Evolutionary conservation across 2,113 vertebrate genomes (phyloP), one percentile per base, ranked within the genome.

Genomic region (Pelusios castaneus): DNA sequence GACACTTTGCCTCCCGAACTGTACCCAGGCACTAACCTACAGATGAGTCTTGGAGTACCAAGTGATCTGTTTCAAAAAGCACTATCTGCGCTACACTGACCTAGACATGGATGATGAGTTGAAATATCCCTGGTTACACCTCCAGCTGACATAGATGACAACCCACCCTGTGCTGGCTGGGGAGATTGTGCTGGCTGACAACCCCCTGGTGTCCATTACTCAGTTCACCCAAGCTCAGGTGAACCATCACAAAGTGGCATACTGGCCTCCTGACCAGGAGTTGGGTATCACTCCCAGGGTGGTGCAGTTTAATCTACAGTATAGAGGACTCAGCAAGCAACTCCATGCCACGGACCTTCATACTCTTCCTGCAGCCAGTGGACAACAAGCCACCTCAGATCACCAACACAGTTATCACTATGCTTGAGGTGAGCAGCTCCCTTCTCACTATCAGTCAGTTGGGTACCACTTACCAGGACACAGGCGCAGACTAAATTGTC

Each of bases 381-480:
- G 89, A 97, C 49, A 97, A 94, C 67, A 96, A 97, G 49, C 97
- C 97, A 27, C 97, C 97, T 13, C 81, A 91, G 54, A 96, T 98
- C 78, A 98, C 90, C 47, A 97, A 97, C 76, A 96, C 96, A n/a
- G 97, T 97, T 24, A 97, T 98, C 73, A 83, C 90, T 56, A 88
- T 98, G 45, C 88, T 90, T 55, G 93, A 97, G 27, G 96, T 95
- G 76, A 92, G 84, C 52, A 94, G 60, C 29, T 97, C 97, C 79
- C 92, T 94, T 45, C 91, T 98, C 45, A 96, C 95, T 38, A 95
- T 76, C 29, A 97, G 94, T 73, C 98, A 99, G 25, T 95, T 99
- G 17, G 95, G 98, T 92, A 98, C 98, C 63, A 98, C 93, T 73
- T 98, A 99, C 94, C 96, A 97, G 8, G 99, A 99, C 91, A 99